Evolutionary conservation across 2,113 vertebrate species (phyloP), one percentile per base, ranked within the genome.

Genomic region (Gobio gobio): DNA sequence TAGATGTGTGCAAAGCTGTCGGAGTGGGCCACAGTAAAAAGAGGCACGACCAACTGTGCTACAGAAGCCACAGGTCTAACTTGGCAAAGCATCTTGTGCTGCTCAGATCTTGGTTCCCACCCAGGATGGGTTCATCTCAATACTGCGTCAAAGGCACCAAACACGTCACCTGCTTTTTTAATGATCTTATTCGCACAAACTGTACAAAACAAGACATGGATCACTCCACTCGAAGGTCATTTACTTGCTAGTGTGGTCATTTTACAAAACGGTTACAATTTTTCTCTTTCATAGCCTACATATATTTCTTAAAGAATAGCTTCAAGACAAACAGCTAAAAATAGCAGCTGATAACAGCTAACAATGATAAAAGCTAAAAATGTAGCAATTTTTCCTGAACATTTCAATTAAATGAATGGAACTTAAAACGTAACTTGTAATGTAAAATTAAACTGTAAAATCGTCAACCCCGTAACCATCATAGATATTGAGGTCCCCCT

Each of bases 21-120:
- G 22, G 24, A 58, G n/a, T 33, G 68, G 56, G 43, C 47, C 36
- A 10, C 66, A 49, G 47, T 58, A 79, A 70, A 85, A 83, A 80
- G n/a, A 79, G 75, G 56, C 33, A 59, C 20, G 5, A n/a, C 45
- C 26, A 54, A 64, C 64, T 43, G 26, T 26, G 66, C 63, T 49
- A 73, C 74, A 26, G 75, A 47, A 70, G 77, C 26, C 36, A 81
- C 68, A 45, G 14, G 5, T 64, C 20, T 61, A 45, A 49, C 81
- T 40, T 58, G 81, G 26, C 64, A 83, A 29, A 54, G 20, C 13
- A 24, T 63, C 0, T 14, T 47, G 22, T 64, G 36, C 36, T 47
- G 36, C 78, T 80, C 18, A 68, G 26, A 78, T 85, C 75, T 45
- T 78, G 20, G 29, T 29, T 40, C 45, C 22, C 16, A 51, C 58